phyloP scores from a whole-genome alignment of 2,888 invertebrate genomes.

The Bruchidius siliquastri region DNA sequence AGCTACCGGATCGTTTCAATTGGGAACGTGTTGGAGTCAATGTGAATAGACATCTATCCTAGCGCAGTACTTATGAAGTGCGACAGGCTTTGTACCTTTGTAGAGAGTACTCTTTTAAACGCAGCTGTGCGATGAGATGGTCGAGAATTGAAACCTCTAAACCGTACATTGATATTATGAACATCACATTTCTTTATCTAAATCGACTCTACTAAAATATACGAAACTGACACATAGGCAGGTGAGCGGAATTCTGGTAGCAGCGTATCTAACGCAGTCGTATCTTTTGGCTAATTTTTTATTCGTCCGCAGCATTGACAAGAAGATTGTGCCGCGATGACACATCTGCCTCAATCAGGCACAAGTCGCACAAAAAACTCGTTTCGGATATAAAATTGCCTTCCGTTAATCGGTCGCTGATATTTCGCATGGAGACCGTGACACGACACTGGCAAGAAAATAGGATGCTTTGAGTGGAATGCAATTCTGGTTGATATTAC shows the following conservation, averaged over 20 bases:
- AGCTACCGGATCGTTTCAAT: too few species aligned
- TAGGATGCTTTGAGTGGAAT: too few species aligned
- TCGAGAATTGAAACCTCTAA: too few species aligned
- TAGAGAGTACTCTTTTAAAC: too few species aligned
- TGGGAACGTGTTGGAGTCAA: too few species aligned
- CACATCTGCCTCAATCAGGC: conserved; percentile 4
- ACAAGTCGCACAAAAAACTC: conserved; percentile 5
- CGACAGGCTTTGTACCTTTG: too few species aligned
- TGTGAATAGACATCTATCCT: too few species aligned
- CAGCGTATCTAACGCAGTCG: conserved; percentile 12
- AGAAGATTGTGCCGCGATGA: conserved; percentile 7
- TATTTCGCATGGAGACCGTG: neutral
- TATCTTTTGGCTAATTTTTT: conserved; percentile 6
- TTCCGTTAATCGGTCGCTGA: neutral
- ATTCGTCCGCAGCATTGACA: conserved; percentile 9
- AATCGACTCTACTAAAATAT: neutral
- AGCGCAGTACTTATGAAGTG: too few species aligned
- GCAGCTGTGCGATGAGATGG: too few species aligned
- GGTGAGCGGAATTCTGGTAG: conserved; percentile 11
- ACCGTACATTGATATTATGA: too few species aligned
- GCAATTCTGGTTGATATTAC: too few species aligned
- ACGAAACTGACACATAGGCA: neutral
- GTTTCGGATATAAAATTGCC: conserved; percentile 1
- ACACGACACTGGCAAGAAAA: neutral
- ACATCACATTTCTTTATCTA: too few species aligned